These are phyloP conservation scores for Diorhabda elongata DNA, from an alignment of 1,140 invertebrate species.

Conservation along the genomic window DNA sequence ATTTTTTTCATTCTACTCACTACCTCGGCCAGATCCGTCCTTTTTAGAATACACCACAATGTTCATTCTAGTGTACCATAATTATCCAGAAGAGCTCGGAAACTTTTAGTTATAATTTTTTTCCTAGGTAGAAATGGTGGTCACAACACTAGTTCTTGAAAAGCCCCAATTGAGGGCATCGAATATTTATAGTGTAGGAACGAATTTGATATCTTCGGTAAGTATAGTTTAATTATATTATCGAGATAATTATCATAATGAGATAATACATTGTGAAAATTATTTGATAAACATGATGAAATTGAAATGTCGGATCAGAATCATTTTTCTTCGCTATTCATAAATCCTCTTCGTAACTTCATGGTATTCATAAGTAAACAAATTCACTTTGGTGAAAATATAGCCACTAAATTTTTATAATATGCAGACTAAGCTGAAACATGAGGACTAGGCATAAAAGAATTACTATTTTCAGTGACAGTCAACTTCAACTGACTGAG, in stretches of 20 bases:
- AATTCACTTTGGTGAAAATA: no score
- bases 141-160: constrained; percentile 31
- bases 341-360: background rate
- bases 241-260: background rate
- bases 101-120: no score
- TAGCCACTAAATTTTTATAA: no score
- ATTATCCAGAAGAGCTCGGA: no score
- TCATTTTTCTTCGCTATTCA: background rate
- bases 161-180: constrained; percentile 37
- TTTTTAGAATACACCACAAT: no score
- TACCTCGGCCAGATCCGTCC: no score
- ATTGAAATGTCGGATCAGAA: background rate
- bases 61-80: no score
- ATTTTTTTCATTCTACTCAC: no score
- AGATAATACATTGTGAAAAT: background rate
- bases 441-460: no score
- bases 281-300: background rate
- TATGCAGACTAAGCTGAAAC: no score
- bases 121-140: constrained; percentile 37
- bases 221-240: constrained; percentile 15
- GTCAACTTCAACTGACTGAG: no score
- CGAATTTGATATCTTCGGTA: constrained; percentile 37
- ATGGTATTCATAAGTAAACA: background rate
- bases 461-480: no score
- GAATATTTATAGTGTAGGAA: constrained; percentile 36